Evolutionary conservation across 2,888 invertebrate species (phyloP).

Genomic region (Scelioninae gen. 1): DNA sequence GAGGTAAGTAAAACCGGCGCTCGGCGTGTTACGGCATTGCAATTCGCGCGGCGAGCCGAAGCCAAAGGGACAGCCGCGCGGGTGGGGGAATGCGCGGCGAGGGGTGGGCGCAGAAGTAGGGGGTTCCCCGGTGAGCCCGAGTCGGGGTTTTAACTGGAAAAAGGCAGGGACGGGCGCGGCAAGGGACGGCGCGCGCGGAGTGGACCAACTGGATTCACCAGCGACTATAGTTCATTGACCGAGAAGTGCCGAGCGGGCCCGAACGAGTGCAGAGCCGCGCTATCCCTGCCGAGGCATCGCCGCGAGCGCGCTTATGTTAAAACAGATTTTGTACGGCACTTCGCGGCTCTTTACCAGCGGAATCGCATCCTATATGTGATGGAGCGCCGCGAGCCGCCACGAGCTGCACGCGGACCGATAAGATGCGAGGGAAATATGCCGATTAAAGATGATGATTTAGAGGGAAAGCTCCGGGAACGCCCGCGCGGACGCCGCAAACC

Average conservation of each 20-base stretch:
- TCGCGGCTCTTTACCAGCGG: slow-evolving; percentile 66
- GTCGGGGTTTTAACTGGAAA: slow-evolving; percentile 69
- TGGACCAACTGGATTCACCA: slow-evolving; percentile 85
- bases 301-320: slow-evolving; percentile 71
- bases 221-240: slow-evolving; percentile 84
- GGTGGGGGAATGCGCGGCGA: slow-evolving; percentile 58
- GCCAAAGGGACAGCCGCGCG: slow-evolving; percentile 54
- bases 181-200: slow-evolving; percentile 76
- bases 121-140: slow-evolving; percentile 73
- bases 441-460: slow-evolving; percentile 33
- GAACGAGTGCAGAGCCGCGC: slow-evolving; percentile 68
- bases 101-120: slow-evolving; percentile 46
- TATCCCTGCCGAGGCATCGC: slow-evolving; percentile 59
- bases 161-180: slow-evolving; percentile 47
- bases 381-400: slow-evolving; percentile 46
- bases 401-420: slow-evolving; percentile 30
- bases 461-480: slow-evolving; percentile 21
- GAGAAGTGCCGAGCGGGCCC: slow-evolving; percentile 80
- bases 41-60: slow-evolving; percentile 75
- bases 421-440: slow-evolving; percentile 9
- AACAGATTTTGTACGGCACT: slow-evolving; percentile 71
- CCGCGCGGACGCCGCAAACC: slow-evolving; percentile 1
- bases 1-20: slow-evolving; percentile 83
- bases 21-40: slow-evolving; percentile 83
- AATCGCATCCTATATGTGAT: slow-evolving; percentile 44